These are phyloP conservation scores for Xyrichtys novacula DNA, from an alignment of 2,797 vertebrate species.

Conservation along the genomic window DNA sequence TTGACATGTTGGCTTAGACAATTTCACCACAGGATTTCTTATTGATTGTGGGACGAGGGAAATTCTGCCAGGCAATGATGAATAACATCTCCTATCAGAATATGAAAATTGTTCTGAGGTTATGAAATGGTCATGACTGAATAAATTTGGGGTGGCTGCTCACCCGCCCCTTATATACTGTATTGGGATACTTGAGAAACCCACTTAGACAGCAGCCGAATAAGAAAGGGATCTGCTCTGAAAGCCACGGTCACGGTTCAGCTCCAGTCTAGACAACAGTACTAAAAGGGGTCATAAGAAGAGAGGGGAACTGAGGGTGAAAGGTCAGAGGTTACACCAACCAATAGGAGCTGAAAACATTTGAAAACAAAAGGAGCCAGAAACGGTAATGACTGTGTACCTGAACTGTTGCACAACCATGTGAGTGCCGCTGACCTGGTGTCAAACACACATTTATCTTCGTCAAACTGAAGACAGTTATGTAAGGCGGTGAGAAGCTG, in stretches of 20 bases:
- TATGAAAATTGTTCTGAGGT: too few relatives aligned
- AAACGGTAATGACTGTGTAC: not conserved
- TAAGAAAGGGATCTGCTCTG: not conserved
- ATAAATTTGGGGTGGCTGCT: too few relatives aligned
- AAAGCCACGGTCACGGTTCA: slow-evolving; percentile 40
- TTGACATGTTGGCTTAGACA: slow-evolving; percentile 34
- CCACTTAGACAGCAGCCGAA: too few relatives aligned
- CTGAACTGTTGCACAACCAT: not conserved
- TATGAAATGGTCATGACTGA: too few relatives aligned
- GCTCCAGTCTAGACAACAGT: slow-evolving; percentile 65
- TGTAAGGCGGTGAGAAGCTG: too few relatives aligned
- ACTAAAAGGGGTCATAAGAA: slow-evolving; percentile 30
- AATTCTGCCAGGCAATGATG: too few relatives aligned
- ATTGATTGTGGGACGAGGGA: not conserved
- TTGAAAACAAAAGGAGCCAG: slow-evolving; percentile 29
- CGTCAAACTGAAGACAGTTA: too few relatives aligned
- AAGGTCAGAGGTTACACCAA: slow-evolving; percentile 53
- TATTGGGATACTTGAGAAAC: too few relatives aligned
- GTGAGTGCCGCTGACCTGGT: not conserved
- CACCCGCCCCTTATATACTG: too few relatives aligned
- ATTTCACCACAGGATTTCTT: slow-evolving; percentile 32
- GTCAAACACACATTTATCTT: not conserved
- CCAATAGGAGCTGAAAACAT: slow-evolving; percentile 30
- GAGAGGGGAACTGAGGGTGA: slow-evolving; percentile 50
- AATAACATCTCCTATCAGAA: too few relatives aligned